Base-by-base conservation (phyloP, 92 coral and sea anemone genomes). In the Nematostella vectensis region DNA sequence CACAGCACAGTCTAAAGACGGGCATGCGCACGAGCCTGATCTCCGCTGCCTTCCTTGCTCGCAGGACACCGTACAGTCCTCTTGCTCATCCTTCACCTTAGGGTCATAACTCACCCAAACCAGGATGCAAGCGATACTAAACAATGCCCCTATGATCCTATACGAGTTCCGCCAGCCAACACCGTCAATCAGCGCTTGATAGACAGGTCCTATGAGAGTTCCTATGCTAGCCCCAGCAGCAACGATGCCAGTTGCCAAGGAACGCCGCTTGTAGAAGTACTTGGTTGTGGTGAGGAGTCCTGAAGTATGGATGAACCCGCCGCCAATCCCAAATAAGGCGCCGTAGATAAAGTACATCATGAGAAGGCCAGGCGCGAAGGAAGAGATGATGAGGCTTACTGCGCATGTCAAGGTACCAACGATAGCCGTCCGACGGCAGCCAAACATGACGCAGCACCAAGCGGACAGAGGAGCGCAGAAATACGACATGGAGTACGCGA, bases 161-260 rank as follows among this genome's bases (percentile, higher is more conserved):
- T 72, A 78, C 2, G 85, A 53, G 31, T 59, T 49, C 51, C 81
- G 55, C 94, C 86, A 83, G 2, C 76, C 76, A 24, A 59, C 36
- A 27, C 29, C 38, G 30, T 80, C 70, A 16, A 83, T 23, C 22
- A 83, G 49, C 10, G 33, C 38, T 48, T 83, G 81, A 26, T 55
- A 63, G 17, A 68, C 26, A 0, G 94, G 86, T 1, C 82, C 82
- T 0, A 69, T 26, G 39, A 83, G 50, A 19, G 72, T 26, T 0
- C 85, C 86, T 20, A 57, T 47, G 17, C 93, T 78, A 37, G 76
- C 49, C n/a, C 85, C 78, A 17, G 82, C 62, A 0, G 79, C 69
- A 10, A 68, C 27, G 27, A 83, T 63, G 2, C 85, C 93, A 24
- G 77, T 62, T 57, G 93, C 93, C 31, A 78, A 29, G 11, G 86